These are phyloP conservation scores for Masticophis lateralis DNA, from an alignment of 2,797 vertebrate species.

Conservation along the genomic window DNA sequence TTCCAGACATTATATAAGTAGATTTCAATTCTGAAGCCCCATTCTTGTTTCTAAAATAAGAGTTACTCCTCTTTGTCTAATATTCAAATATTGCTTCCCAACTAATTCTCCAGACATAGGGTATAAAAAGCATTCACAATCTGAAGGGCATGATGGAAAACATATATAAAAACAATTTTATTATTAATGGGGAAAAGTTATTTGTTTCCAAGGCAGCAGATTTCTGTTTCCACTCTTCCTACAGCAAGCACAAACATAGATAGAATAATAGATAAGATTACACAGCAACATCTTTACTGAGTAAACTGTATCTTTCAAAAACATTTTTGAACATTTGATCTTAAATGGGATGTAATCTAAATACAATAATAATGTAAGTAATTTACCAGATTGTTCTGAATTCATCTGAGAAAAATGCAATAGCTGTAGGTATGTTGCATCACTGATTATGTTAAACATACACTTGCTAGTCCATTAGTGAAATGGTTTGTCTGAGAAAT, in stretches of 20 bases:
- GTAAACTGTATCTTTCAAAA: conserved; percentile 51
- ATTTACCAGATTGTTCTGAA: conserved; percentile 53
- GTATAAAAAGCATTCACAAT: not conserved
- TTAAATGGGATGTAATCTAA: conserved; percentile 60
- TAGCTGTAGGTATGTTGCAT: conserved; percentile 50
- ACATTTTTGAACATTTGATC: conserved; percentile 64
- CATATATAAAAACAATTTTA: not conserved
- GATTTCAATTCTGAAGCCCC: not conserved
- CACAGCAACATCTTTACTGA: conserved; percentile 5
- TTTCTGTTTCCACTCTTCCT: not conserved
- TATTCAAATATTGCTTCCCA: not conserved
- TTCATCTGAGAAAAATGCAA: conserved; percentile 53
- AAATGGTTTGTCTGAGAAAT: conserved; percentile 62
- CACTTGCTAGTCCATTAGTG: conserved; percentile 68
- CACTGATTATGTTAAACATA: conserved; percentile 58
- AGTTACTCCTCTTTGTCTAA: not conserved
- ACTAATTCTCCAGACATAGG: not conserved
- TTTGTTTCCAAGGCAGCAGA: not conserved
- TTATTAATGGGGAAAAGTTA: not conserved
- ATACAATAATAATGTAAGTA: conserved; percentile 54
- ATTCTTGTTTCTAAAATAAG: not conserved
- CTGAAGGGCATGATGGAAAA: not conserved
- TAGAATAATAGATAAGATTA: conserved; percentile 1
- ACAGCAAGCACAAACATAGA: not conserved
- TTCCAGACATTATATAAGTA: not conserved